phyloP scores from a whole-genome alignment of 2,113 vertebrate genomes.

The Mesitornis unicolor region DNA sequence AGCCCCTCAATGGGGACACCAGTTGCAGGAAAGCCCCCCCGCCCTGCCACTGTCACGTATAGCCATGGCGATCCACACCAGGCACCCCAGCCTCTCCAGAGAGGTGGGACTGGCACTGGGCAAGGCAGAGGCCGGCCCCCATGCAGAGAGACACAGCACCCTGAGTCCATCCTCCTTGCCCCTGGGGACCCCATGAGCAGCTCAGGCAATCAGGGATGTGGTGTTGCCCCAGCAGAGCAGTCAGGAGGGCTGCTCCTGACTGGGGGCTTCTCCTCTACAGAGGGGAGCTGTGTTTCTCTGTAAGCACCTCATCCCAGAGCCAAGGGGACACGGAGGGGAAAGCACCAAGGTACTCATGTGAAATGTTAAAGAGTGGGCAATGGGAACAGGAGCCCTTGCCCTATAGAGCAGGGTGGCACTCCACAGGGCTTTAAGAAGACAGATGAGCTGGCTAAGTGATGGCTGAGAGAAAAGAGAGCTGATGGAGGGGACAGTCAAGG shows the following conservation, averaged over 20 bases:
- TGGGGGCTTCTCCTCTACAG: too few species aligned
- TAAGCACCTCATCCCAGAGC: not conserved
- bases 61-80: rapidly evolving
- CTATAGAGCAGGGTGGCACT: not conserved
- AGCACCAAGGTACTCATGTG: not conserved
- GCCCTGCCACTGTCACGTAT: not conserved
- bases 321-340: rapidly evolving
- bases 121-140: not conserved
- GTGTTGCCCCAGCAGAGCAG: not conserved
- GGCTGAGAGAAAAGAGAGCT: not conserved
- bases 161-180: not conserved
- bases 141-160: rapidly evolving
- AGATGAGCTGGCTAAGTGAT: not conserved
- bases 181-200: rapidly evolving
- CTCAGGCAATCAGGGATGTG: not conserved
- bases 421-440: not conserved
- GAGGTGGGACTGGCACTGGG: not conserved
- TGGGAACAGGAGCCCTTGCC: not conserved
- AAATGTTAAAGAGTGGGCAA: not conserved
- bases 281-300: not conserved
- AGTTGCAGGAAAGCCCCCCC: not conserved
- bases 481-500: not conserved
- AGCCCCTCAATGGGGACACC: not conserved
- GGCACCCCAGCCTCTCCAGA: too few species aligned
- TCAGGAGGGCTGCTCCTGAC: not conserved